Evolutionary conservation across 53 echinoderm and acorn worm genomes (phyloP), one percentile per base, ranked within the genome.

Genomic region (Apostichopus leukothele): DNA sequence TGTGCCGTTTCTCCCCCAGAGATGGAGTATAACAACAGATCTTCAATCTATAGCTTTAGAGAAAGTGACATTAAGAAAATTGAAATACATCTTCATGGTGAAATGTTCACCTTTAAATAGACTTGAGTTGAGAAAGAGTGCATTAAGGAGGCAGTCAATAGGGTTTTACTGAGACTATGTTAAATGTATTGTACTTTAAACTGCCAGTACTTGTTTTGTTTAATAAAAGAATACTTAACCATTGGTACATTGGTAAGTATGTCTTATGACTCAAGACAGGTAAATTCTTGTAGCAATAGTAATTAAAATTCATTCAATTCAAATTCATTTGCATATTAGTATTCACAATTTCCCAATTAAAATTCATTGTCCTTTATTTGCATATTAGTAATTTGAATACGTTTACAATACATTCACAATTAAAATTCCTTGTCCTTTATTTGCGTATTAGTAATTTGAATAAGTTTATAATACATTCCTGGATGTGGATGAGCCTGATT

Each of bases 41-140:
- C 77, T 25, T 25, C 77, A 77, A 50, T 19, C 8, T 77, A 77
- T 39, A 23, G 26, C 39, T 77, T 77, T 23, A 77, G 77, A 50
- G 77, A 77, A 77, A 50, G 26, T 77, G 77, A 77, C 39, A 27
- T 77, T 8, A 25, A 77, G 77, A 77, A 77, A 27, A 77, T 77
- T 11, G 26, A 77, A 50, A 50, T 7, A 77, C 8, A 77, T 77
- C 77, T 77, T 39, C 77, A 25, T 77, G 77, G 26, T 50, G 26
- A 77, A 11, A 25, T 26, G 26, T 50, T 77, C 77, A 77, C 39
- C 77, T 77, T 77, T 39, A 77, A 77, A 50, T 77, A 77, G 77
- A 25, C 25, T 25, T 25, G 77, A 75, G 16, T 18, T 75, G 13
- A 75, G 75, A 75, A n/a, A 75, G 16, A 18, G 19, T 20, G 5